phyloP scores from a whole-genome alignment of 2,888 invertebrate genomes.

The Neelides folsomi region DNA sequence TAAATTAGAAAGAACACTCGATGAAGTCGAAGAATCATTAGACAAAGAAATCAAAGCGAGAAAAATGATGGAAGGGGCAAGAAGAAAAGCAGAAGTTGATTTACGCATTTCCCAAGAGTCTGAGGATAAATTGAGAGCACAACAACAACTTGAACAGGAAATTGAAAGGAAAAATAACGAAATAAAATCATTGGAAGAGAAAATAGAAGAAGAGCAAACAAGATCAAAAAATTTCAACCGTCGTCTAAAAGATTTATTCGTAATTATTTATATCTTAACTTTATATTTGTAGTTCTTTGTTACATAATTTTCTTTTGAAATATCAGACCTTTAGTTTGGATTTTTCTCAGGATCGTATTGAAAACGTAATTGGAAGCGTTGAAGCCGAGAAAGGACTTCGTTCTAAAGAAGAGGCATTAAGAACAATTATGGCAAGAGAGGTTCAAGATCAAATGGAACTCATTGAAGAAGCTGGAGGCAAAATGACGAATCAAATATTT shows the following conservation, averaged over 20 bases:
- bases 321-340: too few species aligned
- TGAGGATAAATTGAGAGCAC: slow-evolving; percentile 39
- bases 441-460: slow-evolving; percentile 93
- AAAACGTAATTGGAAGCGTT: slow-evolving; percentile 98
- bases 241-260: slow-evolving; percentile 22
- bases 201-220: slow-evolving; percentile 32
- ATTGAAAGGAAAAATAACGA: slow-evolving; percentile 46
- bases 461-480: slow-evolving; percentile 97
- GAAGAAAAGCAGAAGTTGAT: slow-evolving; percentile 47
- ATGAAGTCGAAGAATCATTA: slow-evolving; percentile 95
- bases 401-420: slow-evolving; percentile 81
- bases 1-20: slow-evolving; percentile 95
- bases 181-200: slow-evolving; percentile 41
- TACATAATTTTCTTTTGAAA: too few species aligned
- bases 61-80: slow-evolving; percentile 51
- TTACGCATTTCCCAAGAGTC: slow-evolving; percentile 40
- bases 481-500: slow-evolving; percentile 87
- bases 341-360: slow-evolving; percentile 58
- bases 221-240: slow-evolving; percentile 16
- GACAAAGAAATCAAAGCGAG: slow-evolving; percentile 98
- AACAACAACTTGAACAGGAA: slow-evolving; percentile 41
- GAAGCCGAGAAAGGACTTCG: slow-evolving; percentile 92
- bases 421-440: slow-evolving; percentile 91
- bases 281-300: too few species aligned
- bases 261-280: too few species aligned